Evolutionary conservation across 2,113 vertebrate genomes (phyloP).

Genomic region (Bagarius yarrelli): DNA sequence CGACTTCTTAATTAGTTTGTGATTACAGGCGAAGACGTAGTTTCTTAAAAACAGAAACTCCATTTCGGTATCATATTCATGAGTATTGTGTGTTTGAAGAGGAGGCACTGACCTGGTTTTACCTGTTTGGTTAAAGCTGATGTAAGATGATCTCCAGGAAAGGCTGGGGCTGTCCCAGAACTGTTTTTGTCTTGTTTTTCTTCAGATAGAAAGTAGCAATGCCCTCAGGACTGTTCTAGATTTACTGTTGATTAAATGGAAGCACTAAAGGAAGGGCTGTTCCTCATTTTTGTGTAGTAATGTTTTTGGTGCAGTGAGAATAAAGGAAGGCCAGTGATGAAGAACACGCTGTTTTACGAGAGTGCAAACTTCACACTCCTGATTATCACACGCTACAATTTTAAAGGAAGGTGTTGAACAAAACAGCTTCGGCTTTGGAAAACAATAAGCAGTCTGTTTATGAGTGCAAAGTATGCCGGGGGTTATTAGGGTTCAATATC

Average conservation of each 20-base stretch:
- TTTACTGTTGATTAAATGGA: not conserved
- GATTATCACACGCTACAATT: not conserved
- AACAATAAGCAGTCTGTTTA: not conserved
- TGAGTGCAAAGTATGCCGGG: not conserved
- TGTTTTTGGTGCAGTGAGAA: conserved; percentile 42
- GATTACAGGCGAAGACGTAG: not conserved
- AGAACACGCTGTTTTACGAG: conserved; percentile 17
- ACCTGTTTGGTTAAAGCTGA: not conserved
- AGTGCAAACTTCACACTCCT: not conserved
- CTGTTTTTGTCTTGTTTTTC: conserved; percentile 5
- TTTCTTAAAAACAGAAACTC: not conserved
- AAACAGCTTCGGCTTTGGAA: not conserved
- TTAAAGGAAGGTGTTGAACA: not conserved
- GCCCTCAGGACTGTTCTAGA: not conserved
- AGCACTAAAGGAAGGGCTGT: not conserved
- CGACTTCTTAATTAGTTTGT: no score
- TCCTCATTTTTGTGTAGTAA: conserved; percentile 8
- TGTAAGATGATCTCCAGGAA: not conserved
- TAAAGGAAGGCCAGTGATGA: conserved; percentile 49
- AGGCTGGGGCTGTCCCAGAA: conserved; percentile 7
- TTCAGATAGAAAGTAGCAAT: not conserved
- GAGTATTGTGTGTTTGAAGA: not conserved
- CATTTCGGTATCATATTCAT: not conserved
- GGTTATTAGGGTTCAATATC: not conserved
- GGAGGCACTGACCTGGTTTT: conserved; percentile 18